Evolutionary conservation across 2,113 vertebrate species (phyloP).

Genomic region (Bombycilla garrulus): DNA sequence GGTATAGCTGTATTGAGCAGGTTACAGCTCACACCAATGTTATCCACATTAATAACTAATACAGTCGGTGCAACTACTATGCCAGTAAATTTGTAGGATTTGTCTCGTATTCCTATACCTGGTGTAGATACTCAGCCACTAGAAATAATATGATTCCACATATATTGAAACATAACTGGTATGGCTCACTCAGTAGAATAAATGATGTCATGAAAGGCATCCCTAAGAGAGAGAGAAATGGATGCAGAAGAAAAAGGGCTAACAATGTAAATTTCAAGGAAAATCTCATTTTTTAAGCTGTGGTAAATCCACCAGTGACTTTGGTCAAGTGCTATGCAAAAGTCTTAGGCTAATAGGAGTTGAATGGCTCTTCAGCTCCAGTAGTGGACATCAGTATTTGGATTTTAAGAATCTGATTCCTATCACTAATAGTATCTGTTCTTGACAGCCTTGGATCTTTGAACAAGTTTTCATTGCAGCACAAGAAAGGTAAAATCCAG

Average conservation of each 20-base stretch:
- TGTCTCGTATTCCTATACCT: neutral
- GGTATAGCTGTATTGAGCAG: neutral
- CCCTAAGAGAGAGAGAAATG: neutral
- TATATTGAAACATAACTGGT: neutral
- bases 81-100: neutral
- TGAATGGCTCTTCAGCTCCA: neutral
- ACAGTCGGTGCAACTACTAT: neutral
- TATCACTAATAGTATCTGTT: neutral
- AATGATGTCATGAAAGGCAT: neutral
- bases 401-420: neutral
- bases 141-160: fast-evolving
- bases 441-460: neutral
- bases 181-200: neutral
- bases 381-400: neutral
- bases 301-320: neutral
- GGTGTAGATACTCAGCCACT: neutral
- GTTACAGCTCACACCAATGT: neutral
- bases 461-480: neutral
- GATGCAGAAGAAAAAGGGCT: neutral
- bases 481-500: neutral
- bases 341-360: neutral
- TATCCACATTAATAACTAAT: neutral
- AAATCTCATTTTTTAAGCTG: neutral
- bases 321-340: neutral
- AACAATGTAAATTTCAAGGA: neutral